Percentiles rank a stretch among this genome's conserved stretches.
phyloP scores from a whole-genome alignment of 2,888 invertebrate species.

The Melipona bicolor region DNA sequence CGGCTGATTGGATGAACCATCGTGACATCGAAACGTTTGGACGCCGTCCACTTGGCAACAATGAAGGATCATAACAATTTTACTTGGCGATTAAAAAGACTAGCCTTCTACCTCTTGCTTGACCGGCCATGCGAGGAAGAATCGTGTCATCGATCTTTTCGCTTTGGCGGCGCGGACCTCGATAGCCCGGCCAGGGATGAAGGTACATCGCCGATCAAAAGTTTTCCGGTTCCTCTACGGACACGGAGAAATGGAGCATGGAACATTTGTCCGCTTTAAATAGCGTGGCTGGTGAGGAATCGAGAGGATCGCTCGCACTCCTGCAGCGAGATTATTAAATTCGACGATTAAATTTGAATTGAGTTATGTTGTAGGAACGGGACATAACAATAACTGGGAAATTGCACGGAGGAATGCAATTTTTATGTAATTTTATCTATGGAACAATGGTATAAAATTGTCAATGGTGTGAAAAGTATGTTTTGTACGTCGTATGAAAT shows the following conservation, averaged over 20 bases:
- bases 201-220: constrained; percentile 41
- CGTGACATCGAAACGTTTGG: constrained; percentile 74
- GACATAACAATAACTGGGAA: too few relatives aligned
- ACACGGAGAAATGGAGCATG: constrained; percentile 10
- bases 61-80: constrained; percentile 70
- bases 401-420: too few relatives aligned
- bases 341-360: too few relatives aligned
- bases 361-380: too few relatives aligned
- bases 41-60: constrained; percentile 74
- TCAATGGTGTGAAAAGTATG: too few relatives aligned
- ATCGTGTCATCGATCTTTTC: constrained; percentile 49
- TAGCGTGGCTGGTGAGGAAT: background rate
- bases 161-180: constrained; percentile 34
- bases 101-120: constrained; percentile 27
- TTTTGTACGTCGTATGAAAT: too few relatives aligned
- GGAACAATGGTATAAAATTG: too few relatives aligned
- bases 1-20: constrained; percentile 75
- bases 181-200: constrained; percentile 30
- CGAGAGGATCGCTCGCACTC: background rate
- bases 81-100: constrained; percentile 63
- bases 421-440: too few relatives aligned
- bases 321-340: background rate
- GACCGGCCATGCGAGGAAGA: constrained; percentile 40
- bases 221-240: constrained; percentile 13
- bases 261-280: constrained; percentile 12